Evolutionary conservation across 2,113 vertebrate species (phyloP), one percentile per base, ranked within the genome.

Genomic region (Struthidea cinerea): DNA sequence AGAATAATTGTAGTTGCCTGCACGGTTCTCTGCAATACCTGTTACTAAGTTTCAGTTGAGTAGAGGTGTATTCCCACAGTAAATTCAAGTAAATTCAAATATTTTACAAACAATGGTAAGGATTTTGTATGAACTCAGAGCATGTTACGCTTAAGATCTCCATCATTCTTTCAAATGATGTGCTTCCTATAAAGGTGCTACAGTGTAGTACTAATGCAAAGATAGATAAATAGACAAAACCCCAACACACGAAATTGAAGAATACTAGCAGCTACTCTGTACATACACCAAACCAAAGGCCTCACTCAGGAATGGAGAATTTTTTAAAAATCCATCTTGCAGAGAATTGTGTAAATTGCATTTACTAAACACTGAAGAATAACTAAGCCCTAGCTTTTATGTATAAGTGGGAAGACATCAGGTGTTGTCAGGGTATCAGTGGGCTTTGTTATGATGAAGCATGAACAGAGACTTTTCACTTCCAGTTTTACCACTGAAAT

Each of bases 141-240:
- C 28, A 46, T 3, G 0, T n/a, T 37, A 9, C 0, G 2, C 18
- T 24, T 56, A 46, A 57, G 42, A 46, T 55, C 42, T 11, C 71
- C 16, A 47, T 68, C 1, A 7, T 56, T 65, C 67, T 49, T 28
- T 46, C 53, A 56, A 50, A 87, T n/a, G n/a, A n/a, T n/a, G 14
- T 52, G 16, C n/a, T 89, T 59, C 44, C 17, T 7, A 49, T 10
- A 49, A 52, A 70, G 12, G 30, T 22, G 35, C 33, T 70, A 41
- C 27, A 53, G 65, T 33, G 52, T 5, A 28, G 35, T 9, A 37
- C 39, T 21, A 42, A 17, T 13, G 16, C 11, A 71, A 37, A 49
- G 11, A 70, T 3, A 46, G 26, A 50, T 15, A 79, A 23, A 47
- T 7, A 64, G 12, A 28, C 12, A 57, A 75, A 87, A n/a, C 3